Evolutionary conservation across 92 coral and sea anemone genomes (phyloP).

Genomic region (Pocillopora meandrina): DNA sequence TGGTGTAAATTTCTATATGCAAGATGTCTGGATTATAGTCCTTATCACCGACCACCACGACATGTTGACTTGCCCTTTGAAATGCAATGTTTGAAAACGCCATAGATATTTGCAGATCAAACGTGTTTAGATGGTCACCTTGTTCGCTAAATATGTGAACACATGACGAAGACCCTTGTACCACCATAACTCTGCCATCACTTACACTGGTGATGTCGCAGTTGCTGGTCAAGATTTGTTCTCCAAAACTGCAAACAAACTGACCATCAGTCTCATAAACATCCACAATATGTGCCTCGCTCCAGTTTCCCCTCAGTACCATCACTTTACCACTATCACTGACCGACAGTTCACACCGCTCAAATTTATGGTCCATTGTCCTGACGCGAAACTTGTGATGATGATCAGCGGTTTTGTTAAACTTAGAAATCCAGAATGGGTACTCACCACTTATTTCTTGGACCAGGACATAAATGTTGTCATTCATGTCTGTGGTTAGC

Average conservation of each 20-base stretch:
- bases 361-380: neutral
- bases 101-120: no score
- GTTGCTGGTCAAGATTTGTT: no score
- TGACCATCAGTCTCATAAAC: no score
- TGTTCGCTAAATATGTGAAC: neutral
- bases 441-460: neutral
- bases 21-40: no score
- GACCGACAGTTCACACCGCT: neutral
- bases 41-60: neutral
- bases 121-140: neutral
- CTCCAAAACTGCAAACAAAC: no score
- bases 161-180: neutral
- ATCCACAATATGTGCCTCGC: neutral
- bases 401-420: neutral
- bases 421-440: neutral
- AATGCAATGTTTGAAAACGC: neutral
- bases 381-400: neutral
- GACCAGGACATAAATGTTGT: no score
- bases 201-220: neutral
- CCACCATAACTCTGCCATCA: neutral
- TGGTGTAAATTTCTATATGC: no score
- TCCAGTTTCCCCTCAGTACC: neutral
- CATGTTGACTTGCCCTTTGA: slow-evolving; percentile 1
- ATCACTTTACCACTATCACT: neutral
- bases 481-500: no score